Conservation (phyloP, 2,113 vertebrate species). For the Cepphus grylle region DNA sequence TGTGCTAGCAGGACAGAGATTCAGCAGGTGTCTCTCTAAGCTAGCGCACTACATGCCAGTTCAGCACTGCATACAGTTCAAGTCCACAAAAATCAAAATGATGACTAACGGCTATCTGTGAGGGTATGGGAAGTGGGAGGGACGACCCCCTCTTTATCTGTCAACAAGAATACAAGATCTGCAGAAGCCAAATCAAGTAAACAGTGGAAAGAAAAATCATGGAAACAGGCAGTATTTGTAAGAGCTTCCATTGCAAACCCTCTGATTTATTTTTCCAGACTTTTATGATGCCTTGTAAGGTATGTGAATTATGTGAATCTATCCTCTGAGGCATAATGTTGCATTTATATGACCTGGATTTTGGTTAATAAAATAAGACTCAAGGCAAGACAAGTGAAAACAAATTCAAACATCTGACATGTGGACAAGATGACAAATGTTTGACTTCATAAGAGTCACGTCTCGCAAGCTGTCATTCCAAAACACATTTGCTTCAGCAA, state of each 20-base stretch:
- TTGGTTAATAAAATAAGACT: slow-evolving; percentile 7
- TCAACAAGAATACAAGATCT: neutral
- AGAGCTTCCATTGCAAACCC: neutral
- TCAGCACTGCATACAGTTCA: neutral
- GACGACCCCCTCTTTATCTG: neutral
- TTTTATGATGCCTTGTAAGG: neutral
- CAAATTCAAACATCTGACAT: slow-evolving; percentile 11
- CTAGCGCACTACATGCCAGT: neutral
- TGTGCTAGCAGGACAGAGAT: neutral
- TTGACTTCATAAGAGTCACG: neutral
- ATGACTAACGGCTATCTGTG: neutral
- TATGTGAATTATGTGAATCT: neutral
- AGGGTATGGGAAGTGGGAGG: neutral
- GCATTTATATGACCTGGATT: neutral
- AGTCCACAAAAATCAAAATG: neutral
- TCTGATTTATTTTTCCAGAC: neutral
- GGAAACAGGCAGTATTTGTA: neutral
- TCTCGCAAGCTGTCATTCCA: neutral
- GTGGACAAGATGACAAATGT: slow-evolving; percentile 34
- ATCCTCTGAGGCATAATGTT: neutral
- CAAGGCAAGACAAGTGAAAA: slow-evolving; percentile 2
- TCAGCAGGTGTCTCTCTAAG: slow-evolving; percentile 52
- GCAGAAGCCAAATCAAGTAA: neutral
- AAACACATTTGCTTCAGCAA: neutral
- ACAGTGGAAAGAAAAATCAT: neutral